Percentiles rank a stretch among this genome's conserved stretches.
These are phyloP conservation scores for Orius insidiosus DNA, from an alignment of 1,140 invertebrate genomes.

Conservation along the genomic window DNA sequence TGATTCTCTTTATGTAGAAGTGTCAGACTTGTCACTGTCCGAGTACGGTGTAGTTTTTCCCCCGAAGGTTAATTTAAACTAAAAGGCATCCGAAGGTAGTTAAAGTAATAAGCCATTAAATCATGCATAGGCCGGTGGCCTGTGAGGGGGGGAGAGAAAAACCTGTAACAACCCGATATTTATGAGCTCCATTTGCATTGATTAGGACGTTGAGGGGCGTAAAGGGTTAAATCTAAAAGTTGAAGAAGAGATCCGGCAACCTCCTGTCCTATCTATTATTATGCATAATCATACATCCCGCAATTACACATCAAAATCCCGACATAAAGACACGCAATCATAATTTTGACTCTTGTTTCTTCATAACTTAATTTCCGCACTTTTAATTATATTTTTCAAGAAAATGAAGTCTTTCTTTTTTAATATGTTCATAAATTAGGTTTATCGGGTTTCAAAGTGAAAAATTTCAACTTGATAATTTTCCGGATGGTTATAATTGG, in stretches of 20 bases:
- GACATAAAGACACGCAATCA: too few relatives aligned
- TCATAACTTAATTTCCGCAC: too few relatives aligned
- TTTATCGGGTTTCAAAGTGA: too few relatives aligned
- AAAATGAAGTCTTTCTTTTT: too few relatives aligned
- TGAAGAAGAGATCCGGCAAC: background rate
- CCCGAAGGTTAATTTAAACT: background rate
- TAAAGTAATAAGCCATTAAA: constrained; percentile 10
- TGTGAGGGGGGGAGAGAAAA: background rate
- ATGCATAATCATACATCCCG: too few relatives aligned
- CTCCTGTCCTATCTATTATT: too few relatives aligned
- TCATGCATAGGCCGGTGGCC: background rate
- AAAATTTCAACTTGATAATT: too few relatives aligned
- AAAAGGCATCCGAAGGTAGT: constrained; percentile 4
- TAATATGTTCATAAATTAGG: too few relatives aligned
- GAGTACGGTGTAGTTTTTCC: background rate
- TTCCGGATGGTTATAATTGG: too few relatives aligned
- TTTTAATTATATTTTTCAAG: too few relatives aligned
- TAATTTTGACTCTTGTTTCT: too few relatives aligned
- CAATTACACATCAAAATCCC: too few relatives aligned
- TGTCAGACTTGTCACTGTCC: background rate
- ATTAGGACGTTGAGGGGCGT: constrained; percentile 4
- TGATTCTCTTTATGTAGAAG: background rate
- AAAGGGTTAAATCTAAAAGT: constrained; percentile 4
- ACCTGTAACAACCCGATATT: constrained; percentile 8
- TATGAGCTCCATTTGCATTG: constrained; percentile 9